These are phyloP conservation scores for Capromys pilorides DNA, from an alignment of 2,797 vertebrate species.

Conservation along the genomic window DNA sequence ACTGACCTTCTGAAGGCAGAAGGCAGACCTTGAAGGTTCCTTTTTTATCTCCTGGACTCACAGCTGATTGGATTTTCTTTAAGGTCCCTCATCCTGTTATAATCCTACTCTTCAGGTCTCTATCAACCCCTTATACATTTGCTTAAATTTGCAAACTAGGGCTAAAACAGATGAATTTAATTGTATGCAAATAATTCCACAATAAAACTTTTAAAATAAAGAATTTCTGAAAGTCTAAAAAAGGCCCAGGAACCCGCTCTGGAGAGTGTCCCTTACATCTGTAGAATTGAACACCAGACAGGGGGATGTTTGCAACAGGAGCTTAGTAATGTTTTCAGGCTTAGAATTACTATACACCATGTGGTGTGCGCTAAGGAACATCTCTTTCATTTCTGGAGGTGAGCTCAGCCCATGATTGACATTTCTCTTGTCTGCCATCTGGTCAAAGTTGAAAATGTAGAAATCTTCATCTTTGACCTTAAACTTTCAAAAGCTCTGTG, in stretches of 20 bases:
- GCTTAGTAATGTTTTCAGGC: not conserved
- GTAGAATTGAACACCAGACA: not conserved
- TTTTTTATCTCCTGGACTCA: not conserved
- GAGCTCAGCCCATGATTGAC: not conserved
- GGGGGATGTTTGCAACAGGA: not conserved
- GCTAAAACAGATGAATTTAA: not conserved
- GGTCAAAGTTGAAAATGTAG: not conserved
- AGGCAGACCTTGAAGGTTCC: not conserved
- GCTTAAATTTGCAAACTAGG: not conserved
- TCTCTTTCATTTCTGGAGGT: not conserved
- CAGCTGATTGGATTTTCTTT: not conserved
- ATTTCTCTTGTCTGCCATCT: constrained; percentile 16
- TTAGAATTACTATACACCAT: not conserved
- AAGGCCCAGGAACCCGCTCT: not conserved
- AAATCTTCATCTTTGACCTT: not conserved
- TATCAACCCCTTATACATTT: not conserved
- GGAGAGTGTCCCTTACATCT: not conserved
- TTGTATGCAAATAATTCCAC: not conserved
- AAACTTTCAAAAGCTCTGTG: not conserved
- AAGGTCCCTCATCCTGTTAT: not conserved
- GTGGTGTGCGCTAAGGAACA: not conserved
- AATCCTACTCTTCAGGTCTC: not conserved
- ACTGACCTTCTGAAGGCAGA: not conserved
- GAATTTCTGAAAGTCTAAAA: not conserved
- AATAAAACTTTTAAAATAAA: not conserved